Evolutionary conservation across 2,797 vertebrate genomes (phyloP), one percentile per base, ranked within the genome.

Genomic region (Parambassis ranga): DNA sequence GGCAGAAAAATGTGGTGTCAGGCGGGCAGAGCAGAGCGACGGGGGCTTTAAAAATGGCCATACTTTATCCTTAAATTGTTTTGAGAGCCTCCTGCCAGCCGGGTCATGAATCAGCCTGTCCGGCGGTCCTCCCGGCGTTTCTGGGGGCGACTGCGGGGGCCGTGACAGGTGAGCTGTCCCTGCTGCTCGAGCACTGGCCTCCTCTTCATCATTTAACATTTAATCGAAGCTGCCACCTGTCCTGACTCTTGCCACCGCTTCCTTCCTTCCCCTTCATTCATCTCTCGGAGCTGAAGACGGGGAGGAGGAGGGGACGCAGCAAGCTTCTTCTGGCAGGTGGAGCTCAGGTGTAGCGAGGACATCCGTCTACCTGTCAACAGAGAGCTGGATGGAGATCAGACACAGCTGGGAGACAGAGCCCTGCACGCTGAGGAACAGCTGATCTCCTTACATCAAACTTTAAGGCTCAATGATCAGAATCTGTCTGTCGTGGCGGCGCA

Each of bases 41-140:
- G 10, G 61, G 27, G 31, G 31, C 19, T 24, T 73, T 71, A 79
- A 82, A 86, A 79, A 88, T 77, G 71, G 88, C 46, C 14, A 90
- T 84, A 83, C 84, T 89, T 90, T 87, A 89, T 89, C 75, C 88
- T 87, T 90, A 92, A 91, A 90, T 87, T 83, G 91, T 91, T 91
- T 86, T 73, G 88, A 91, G 87, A 91, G 85, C 77, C 82, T 79
- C 65, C 71, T 85, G 85, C 82, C 84, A 87, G 84, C 56, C 32
- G 33, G 81, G 75, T 83, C 82, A 92, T 92, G 87, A 91, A 92
- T 91, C 90, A 92, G 83, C 51, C 79, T 81, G 83, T 79, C 83
- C 71, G 4, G 22, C 19, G 43, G 62, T 61, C 76, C 80, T 79
- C 48, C 65, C 71, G 86, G 77, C 75, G 44, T 38, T 64, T 36